Base-by-base conservation (phyloP, 2,797 vertebrate species). In the Lacerta viridis region DNA sequence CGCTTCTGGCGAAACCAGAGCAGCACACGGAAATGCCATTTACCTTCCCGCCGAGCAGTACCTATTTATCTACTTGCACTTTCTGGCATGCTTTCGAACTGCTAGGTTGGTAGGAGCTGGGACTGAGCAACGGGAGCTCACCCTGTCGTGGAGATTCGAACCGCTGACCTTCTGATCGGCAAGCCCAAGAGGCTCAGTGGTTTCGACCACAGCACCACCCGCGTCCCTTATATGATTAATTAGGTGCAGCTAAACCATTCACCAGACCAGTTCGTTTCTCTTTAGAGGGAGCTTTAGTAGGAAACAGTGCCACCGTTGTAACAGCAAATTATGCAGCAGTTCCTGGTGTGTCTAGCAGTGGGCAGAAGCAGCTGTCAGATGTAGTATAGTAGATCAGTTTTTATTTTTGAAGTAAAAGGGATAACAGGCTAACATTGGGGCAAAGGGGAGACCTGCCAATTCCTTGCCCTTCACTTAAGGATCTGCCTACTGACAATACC, bases 291-390 rank as follows among this genome's bases (percentile, higher is more conserved):
- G 75, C 72, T 93, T 55, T 87, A 93, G 20, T 93, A 77, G 87
- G 92, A 93, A 95, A 90, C 77, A 87, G 68, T 85, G 50, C 36
- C 39, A 27, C 87, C 91, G 72, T 94, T 94, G 94, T 86, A 92
- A 89, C 69, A 89, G 72, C 87, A 89, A 6, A 66, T 92, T 91
- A 86, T 94, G 41, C 93, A 95, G 95, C 86, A 83, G 72, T 71
- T 92, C 94, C 90, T 95, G 94, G 91, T 92, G 92, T 91, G 87
- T 83, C 85, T 95, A 94, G 85, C 88, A 94, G 85, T 86, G 84
- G 91, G 87, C 89, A 96, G 92, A 96, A 93, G 87, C 91, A 91
- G 33, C 92, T 96, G 94, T 95, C 94, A 95, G 84, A 88, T 83
- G 78, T 91, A 85, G 87, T 91, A 88, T 86, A 94, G 94, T 95